These are phyloP conservation scores for Dynastes maya DNA, from an alignment of 2,888 invertebrate genomes.

Conservation along the genomic window DNA sequence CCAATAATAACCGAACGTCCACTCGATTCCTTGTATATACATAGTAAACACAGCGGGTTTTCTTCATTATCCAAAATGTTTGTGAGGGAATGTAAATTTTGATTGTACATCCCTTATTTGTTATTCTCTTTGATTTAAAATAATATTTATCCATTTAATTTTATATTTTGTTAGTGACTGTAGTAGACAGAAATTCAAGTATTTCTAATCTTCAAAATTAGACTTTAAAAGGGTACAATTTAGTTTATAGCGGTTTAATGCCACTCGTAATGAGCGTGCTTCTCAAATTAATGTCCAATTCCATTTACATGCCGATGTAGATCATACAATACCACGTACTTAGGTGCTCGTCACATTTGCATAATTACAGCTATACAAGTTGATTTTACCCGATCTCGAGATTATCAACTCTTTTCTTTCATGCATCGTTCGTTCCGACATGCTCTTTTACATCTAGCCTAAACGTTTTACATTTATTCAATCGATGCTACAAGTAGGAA, in stretches of 20 bases:
- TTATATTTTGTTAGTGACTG: no score
- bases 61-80: not conserved
- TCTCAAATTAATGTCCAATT: not conserved
- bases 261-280: not conserved
- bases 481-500: not conserved
- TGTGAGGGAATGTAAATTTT: not conserved
- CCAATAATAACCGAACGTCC: no score
- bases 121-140: not conserved
- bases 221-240: not conserved
- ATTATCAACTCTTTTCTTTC: conserved; percentile 19
- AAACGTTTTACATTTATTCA: conserved; percentile 1
- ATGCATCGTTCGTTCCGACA: conserved; percentile 14
- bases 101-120: not conserved
- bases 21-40: no score
- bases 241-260: not conserved
- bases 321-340: not conserved
- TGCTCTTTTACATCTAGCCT: not conserved
- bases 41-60: no score
- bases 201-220: not conserved
- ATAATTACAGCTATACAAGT: conserved; percentile 3
- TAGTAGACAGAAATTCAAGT: not conserved
- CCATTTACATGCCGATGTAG: not conserved
- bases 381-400: conserved; percentile 8
- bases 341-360: not conserved
- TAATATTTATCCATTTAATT: not conserved